phyloP scores from a whole-genome alignment of 1,140 invertebrate genomes.

The Brachionus sp. region DNA sequence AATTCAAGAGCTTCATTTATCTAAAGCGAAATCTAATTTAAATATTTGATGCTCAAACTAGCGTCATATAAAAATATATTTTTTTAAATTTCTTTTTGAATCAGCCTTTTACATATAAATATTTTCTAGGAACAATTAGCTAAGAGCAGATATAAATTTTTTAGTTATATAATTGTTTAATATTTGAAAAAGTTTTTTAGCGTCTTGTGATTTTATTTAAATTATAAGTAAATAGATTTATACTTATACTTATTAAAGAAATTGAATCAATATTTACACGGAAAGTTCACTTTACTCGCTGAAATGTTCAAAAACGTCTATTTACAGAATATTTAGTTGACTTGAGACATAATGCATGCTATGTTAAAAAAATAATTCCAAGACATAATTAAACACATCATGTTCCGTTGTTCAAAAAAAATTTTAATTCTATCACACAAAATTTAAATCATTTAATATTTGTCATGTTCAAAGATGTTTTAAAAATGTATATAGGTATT shows the following conservation, averaged over 20 bases:
- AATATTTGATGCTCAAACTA: neutral
- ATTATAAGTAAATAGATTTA: neutral
- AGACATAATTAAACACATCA: neutral
- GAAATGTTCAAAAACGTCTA: neutral
- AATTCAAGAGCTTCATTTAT: neutral
- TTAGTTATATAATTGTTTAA: neutral
- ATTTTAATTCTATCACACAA: neutral
- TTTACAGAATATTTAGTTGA: no score
- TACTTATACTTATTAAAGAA: neutral
- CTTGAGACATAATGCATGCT: neutral
- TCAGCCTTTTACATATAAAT: neutral
- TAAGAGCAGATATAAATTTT: neutral
- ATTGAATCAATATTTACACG: neutral
- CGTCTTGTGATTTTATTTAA: neutral
- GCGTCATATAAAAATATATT: neutral
- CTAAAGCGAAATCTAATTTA: neutral
- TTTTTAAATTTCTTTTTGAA: neutral
- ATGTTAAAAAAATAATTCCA: neutral
- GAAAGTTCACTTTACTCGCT: neutral
- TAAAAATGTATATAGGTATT: neutral
- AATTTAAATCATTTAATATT: neutral
- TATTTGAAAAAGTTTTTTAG: neutral
- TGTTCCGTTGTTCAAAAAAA: neutral
- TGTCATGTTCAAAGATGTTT: neutral
- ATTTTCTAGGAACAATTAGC: neutral